Conservation (phyloP, 2,113 vertebrate species). For the Parotia lawesii region DNA sequence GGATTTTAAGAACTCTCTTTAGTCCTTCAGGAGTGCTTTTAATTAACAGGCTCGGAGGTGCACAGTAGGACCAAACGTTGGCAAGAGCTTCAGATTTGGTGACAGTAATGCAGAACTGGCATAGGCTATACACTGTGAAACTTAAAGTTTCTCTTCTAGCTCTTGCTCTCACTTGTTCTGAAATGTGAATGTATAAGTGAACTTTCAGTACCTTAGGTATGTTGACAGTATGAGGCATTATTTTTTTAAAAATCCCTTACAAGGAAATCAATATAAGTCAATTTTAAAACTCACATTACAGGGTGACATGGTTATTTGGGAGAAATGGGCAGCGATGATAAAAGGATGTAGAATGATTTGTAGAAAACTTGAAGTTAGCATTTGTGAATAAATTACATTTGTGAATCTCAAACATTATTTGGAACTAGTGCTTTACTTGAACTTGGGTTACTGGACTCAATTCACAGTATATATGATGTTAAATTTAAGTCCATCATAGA, state of each 20-base stretch:
- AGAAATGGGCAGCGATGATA: not conserved
- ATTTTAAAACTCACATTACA: not conserved
- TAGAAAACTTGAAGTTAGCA: not conserved
- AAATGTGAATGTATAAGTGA: not conserved
- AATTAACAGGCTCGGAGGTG: not conserved
- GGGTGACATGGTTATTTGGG: not conserved
- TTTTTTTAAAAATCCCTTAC: not conserved
- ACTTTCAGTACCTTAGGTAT: not conserved
- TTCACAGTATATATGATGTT: not conserved
- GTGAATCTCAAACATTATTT: not conserved
- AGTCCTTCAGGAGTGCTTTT: not conserved
- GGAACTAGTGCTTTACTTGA: not conserved
- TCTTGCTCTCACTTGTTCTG: not conserved
- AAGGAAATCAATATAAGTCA: not conserved
- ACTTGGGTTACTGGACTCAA: not conserved
- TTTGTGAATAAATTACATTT: not conserved
- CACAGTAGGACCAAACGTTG: rapidly evolving
- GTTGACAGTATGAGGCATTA: not conserved
- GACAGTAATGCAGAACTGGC: not conserved
- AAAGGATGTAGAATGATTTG: not conserved
- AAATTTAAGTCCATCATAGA: not conserved
- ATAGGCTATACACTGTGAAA: not conserved
- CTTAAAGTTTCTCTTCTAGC: not conserved
- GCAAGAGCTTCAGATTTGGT: not conserved
- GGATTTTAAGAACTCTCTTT: not conserved